phyloP scores from a whole-genome alignment of 2,888 invertebrate species.

The Sussaba pulchella region DNA sequence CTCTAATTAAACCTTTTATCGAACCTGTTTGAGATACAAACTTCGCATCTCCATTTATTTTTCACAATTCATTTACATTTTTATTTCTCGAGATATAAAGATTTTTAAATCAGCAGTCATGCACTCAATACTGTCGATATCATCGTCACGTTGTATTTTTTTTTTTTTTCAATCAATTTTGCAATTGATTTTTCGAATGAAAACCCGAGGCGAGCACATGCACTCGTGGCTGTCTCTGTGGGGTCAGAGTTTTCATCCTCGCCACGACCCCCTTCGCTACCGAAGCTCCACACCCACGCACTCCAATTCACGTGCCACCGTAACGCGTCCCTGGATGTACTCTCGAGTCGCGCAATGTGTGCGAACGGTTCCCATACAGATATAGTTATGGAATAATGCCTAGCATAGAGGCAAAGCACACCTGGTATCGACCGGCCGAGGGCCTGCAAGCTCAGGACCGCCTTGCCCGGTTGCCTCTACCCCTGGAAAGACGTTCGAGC shows the following conservation, averaged over 20 bases:
- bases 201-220: background rate
- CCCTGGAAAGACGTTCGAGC: conserved; percentile 35
- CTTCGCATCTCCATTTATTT: no score
- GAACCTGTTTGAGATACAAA: background rate
- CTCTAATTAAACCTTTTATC: conserved; percentile 41
- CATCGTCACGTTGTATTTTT: background rate
- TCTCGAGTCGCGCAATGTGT: background rate
- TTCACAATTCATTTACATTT: no score
- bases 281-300: background rate
- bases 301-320: conserved; percentile 15
- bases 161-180: conserved; percentile 30
- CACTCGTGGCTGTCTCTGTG: background rate
- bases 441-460: conserved; percentile 41
- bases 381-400: conserved; percentile 38
- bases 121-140: background rate
- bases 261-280: background rate
- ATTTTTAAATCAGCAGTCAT: background rate
- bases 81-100: background rate
- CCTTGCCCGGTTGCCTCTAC: conserved; percentile 13
- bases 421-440: conserved; percentile 58
- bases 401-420: conserved; percentile 47
- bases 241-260: conserved; percentile 21
- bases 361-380: conserved; percentile 1
- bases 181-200: background rate
- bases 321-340: conserved; percentile 27